Conservation (phyloP, 2,888 invertebrate genomes). For the Cataglyphis livida region DNA sequence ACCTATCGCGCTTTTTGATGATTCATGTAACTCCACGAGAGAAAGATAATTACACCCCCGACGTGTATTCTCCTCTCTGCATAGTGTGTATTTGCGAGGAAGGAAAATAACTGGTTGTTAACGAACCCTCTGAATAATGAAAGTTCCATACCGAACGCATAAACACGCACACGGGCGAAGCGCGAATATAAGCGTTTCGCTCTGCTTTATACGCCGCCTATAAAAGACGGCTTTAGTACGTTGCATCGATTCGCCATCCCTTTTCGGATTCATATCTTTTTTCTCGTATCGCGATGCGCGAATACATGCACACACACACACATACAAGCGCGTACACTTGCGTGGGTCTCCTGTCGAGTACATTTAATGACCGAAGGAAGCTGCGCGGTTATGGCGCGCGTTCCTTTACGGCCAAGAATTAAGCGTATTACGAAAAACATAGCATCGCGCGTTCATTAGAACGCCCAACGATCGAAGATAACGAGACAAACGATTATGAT, state of each 20-base stretch:
- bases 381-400: slow-evolving; percentile 5
- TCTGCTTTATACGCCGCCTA: slow-evolving; percentile 66
- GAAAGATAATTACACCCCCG: slow-evolving; percentile 60
- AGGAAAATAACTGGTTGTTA: slow-evolving; percentile 66
- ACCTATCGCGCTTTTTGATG: slow-evolving; percentile 45
- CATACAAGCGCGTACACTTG: not conserved
- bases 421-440: slow-evolving; percentile 16
- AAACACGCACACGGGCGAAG: slow-evolving; percentile 65
- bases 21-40: slow-evolving; percentile 73
- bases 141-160: slow-evolving; percentile 68
- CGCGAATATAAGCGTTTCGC: slow-evolving; percentile 66
- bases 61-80: slow-evolving; percentile 35
- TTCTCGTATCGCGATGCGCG: slow-evolving; percentile 52
- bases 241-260: slow-evolving; percentile 64
- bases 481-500: slow-evolving; percentile 2
- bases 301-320: not conserved
- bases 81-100: slow-evolving; percentile 41
- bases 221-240: slow-evolving; percentile 67
- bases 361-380: slow-evolving; percentile 42
- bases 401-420: slow-evolving; percentile 13
- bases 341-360: slow-evolving; percentile 34
- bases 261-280: slow-evolving; percentile 64
- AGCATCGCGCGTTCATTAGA: not conserved
- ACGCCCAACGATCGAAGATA: not conserved
- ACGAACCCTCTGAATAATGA: slow-evolving; percentile 69